These are phyloP conservation scores for Charadrius vociferus DNA, from an alignment of 2,113 vertebrate species.

Conservation along the genomic window DNA sequence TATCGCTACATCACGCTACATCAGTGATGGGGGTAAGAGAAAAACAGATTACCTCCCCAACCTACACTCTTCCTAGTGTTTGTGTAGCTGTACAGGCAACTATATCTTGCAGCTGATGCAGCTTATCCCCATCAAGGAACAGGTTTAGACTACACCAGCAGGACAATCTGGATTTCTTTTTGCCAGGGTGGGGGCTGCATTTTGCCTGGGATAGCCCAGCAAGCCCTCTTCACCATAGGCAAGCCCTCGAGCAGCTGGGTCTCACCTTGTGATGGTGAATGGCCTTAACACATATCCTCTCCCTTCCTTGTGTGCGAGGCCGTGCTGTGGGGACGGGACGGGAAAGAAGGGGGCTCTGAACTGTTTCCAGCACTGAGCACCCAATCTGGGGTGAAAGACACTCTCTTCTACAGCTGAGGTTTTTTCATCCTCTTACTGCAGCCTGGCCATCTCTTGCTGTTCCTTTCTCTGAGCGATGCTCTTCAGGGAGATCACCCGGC, in stretches of 20 bases:
- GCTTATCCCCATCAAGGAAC: background rate
- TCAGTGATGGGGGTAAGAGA: background rate
- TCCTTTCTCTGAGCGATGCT: background rate
- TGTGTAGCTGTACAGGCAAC: background rate
- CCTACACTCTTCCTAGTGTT: background rate
- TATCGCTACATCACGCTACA: background rate
- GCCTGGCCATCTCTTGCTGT: background rate
- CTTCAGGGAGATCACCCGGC: background rate
- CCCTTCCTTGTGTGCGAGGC: background rate
- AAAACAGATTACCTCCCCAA: background rate
- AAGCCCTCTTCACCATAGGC: background rate
- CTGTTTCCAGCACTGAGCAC: fast-evolving
- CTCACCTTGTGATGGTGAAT: background rate
- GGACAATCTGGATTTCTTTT: background rate
- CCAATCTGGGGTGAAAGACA: background rate
- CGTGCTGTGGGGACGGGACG: fast-evolving
- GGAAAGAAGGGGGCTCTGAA: background rate
- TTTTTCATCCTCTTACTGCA: background rate
- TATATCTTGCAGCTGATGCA: background rate
- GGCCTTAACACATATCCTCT: background rate
- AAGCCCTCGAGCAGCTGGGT: background rate
- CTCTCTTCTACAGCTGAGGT: background rate
- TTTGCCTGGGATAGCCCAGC: background rate
- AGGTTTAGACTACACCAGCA: background rate
- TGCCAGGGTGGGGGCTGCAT: background rate